Evolutionary conservation across 2,888 invertebrate genomes (phyloP), one percentile per base, ranked within the genome.

Genomic region (Tryphoninae sp.): DNA sequence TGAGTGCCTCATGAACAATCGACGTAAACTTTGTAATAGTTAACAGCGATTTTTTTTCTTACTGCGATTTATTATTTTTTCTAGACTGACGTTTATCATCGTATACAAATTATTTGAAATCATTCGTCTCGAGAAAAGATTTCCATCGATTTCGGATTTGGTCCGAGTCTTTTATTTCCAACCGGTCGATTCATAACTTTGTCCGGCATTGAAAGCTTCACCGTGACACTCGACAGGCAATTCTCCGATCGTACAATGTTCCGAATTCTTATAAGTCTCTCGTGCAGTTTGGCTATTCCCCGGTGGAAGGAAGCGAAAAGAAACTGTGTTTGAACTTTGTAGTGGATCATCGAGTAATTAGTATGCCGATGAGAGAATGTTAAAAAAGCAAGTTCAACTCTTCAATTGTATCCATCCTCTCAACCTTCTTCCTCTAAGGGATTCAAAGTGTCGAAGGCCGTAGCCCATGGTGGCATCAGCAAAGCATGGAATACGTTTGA

Each of bases 381-480:
- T 8, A 59, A 42, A 58, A 67, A 9, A 11, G 22, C 19, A 33
- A n/a, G 9, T 33, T 67, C 26, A 11, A 68, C 67, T 59, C 75
- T 59, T 68, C 59, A 51, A 68, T 68, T 59, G 16, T 9, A 19
- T 22, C 49, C 6, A 26, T 45, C 33, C 22, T 7, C 26, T 45
- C 22, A 62, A 53, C n/a, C 22, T 11, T 73, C 42, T 73, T 68
- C 40, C 33, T 6, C 33, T 33, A 62, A 76, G 59, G 40, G 53
- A 59, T 55, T 45, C 40, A n/a, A 58, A 68, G 62, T 73, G 61
- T 71, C 68, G 4, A 45, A 64, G 71, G 23, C 49, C 62, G 73
- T 16, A 45, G 13, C 49, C 33, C 23, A 71, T 42, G 71, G 42
- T 69, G 23, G 42, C 58, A 72, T 55, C 53, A 64, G 55, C 51